phyloP scores from a whole-genome alignment of 2,113 vertebrate genomes.

The Equus przewalskii region DNA sequence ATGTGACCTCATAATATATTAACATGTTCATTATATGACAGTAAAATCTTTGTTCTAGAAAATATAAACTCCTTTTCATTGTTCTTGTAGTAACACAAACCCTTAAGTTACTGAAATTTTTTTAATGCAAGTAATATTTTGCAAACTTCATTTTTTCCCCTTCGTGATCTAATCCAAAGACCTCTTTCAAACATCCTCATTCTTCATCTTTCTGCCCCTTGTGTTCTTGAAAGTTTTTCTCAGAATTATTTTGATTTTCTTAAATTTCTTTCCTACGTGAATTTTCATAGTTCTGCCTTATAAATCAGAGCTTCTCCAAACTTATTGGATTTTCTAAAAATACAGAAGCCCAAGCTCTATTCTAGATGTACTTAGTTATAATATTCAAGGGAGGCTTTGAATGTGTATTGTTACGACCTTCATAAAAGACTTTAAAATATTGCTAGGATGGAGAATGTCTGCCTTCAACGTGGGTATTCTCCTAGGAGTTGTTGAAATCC shows the following conservation, averaged over 20 bases:
- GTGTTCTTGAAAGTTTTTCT: not conserved
- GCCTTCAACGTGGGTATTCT: not conserved
- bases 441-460: not conserved
- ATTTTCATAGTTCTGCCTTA: not conserved
- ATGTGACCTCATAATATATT: not conserved
- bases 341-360: not conserved
- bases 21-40: not conserved
- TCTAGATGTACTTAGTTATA: not conserved
- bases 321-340: not conserved
- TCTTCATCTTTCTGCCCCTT: not conserved
- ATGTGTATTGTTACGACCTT: not conserved
- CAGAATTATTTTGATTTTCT: slow-evolving; percentile 20
- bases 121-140: not conserved
- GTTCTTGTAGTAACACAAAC: not conserved
- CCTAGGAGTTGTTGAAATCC: not conserved
- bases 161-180: not conserved
- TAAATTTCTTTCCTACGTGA: not conserved
- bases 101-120: not conserved
- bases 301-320: not conserved
- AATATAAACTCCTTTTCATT: not conserved
- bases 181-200: not conserved
- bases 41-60: not conserved
- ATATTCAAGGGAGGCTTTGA: not conserved
- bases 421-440: not conserved
- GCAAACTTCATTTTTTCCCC: not conserved